Percentiles rank a stretch among this genome's conserved stretches.
Evolutionary conservation across 2,888 invertebrate genomes (phyloP).

Genomic region (Cataglyphis altisquamis): DNA sequence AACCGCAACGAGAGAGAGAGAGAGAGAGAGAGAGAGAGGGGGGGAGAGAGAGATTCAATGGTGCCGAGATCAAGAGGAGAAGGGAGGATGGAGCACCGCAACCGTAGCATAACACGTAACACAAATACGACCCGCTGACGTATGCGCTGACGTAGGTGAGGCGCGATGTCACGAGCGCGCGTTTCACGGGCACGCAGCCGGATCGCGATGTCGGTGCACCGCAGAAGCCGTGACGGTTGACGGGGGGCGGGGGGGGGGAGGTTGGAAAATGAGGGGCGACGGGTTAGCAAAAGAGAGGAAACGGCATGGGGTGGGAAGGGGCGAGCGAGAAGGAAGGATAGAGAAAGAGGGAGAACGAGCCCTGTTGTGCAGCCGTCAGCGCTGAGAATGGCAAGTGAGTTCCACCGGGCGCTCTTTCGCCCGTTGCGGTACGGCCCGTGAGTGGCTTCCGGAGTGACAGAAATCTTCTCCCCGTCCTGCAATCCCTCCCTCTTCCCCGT

Average conservation of each 20-base stretch:
- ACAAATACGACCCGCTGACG: conserved; percentile 75
- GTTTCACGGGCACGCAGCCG: conserved; percentile 57
- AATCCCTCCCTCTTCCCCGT: background rate
- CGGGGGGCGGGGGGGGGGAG: background rate
- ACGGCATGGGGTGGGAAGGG: background rate
- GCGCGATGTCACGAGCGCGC: conserved; percentile 46
- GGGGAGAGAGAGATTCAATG: conserved; percentile 42
- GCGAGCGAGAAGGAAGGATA: conserved; percentile 8
- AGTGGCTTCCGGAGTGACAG: conserved; percentile 66
- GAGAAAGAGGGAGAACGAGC: conserved; percentile 41
- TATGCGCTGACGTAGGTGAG: conserved; percentile 77
- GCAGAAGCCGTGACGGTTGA: conserved; percentile 48
- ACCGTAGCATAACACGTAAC: conserved; percentile 67
- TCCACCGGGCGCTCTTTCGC: conserved; percentile 56
- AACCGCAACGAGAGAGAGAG: conserved; percentile 50
- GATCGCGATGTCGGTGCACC: conserved; percentile 57
- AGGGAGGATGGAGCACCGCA: background rate
- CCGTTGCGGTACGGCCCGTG: conserved; percentile 52
- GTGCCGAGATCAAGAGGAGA: conserved; percentile 10
- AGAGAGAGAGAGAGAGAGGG: conserved; percentile 3
- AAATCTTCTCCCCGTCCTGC: conserved; percentile 52
- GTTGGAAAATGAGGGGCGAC: conserved; percentile 30
- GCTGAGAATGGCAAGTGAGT: conserved; percentile 63
- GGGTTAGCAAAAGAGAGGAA: conserved; percentile 46
- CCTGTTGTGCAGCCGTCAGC: conserved; percentile 67